phyloP scores from a whole-genome alignment of 2,888 invertebrate genomes.

The Bombylius major region DNA sequence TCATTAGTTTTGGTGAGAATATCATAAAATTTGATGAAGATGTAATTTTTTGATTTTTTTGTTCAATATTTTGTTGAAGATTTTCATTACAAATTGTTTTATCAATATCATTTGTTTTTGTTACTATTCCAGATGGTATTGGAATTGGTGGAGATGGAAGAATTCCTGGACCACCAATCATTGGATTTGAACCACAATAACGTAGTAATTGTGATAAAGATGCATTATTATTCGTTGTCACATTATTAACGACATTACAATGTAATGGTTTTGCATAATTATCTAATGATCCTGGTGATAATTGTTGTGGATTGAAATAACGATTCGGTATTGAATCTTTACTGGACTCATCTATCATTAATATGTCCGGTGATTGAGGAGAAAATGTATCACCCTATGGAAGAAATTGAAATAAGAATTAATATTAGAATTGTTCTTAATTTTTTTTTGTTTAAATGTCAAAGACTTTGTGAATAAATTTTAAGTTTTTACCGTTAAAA shows the following conservation, averaged over 20 bases:
- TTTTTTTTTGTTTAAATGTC: too few species aligned
- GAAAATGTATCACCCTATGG: too few species aligned
- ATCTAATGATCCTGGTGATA: conserved; percentile 1
- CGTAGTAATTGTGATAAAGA: conserved; percentile 22
- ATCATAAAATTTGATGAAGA: background rate
- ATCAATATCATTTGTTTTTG: background rate
- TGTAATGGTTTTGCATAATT: background rate
- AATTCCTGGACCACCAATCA: conserved; percentile 28
- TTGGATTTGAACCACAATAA: conserved; percentile 28
- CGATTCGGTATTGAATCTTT: background rate
- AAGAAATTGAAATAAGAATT: too few species aligned
- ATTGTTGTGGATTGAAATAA: background rate
- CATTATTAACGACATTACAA: conserved; percentile 3
- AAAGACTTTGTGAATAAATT: too few species aligned
- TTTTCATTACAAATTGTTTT: background rate
- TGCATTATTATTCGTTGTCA: conserved; percentile 7
- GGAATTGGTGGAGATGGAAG: conserved; percentile 25
- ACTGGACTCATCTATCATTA: conserved; percentile 2
- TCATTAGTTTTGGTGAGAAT: conserved; percentile 23
- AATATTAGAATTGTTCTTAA: too few species aligned
- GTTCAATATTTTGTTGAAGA: too few species aligned
- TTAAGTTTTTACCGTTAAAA: too few species aligned
- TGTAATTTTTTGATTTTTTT: background rate
- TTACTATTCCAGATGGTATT: conserved; percentile 5
- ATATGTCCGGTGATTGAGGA: background rate